Base-by-base conservation (phyloP, 2,888 invertebrate species). In the Pegoplata infirma region DNA sequence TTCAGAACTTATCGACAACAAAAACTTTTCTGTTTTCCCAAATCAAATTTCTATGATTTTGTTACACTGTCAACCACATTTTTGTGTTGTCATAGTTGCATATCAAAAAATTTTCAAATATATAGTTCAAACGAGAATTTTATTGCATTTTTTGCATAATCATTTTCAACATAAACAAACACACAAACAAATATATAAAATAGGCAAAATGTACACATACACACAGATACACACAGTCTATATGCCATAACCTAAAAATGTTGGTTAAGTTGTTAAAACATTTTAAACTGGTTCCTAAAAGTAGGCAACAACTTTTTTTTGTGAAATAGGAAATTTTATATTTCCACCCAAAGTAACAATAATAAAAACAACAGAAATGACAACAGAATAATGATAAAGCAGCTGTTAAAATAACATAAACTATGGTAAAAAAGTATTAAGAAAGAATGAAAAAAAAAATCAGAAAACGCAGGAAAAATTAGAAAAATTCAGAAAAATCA, bases 41-140 rank as follows among this genome's bases (percentile, higher is more conserved):
- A 16, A 16, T 25, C 25, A 8, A 53, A 19, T 19, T 59, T 46
- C 25, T 14, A 8, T 21, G 10, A 12, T 58, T 44, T 6, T 23
- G 16, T 0, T 8, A 8, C 53, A 66, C 53, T 66, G 44, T 66
- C 25, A 44, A 66, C 66, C 21, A 40, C 49, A 32, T 49, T 32
- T 49, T 51, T 51, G 14, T 66, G 66, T 66, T 66, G 66, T 55
- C 53, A 66, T 66, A 66, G 53, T 44, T 55, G 12, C 53, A 40
- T 25, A 32, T 16, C 23, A 46, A 67, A 67, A 19, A 40, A 4
- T 53, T 46, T 14, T 5, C n/a, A 21, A 51, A 25, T 28, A 14
- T 5, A 21, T 12, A 12, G 21, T 36, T 32, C 14, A 12, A 36
- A 21, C 7, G 8, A 36, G 19, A 6, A 23, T 36, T 32, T 21